These are phyloP conservation scores for Pocillopora grandis DNA, from an alignment of 92 coral and sea anemone species.

Conservation along the genomic window DNA sequence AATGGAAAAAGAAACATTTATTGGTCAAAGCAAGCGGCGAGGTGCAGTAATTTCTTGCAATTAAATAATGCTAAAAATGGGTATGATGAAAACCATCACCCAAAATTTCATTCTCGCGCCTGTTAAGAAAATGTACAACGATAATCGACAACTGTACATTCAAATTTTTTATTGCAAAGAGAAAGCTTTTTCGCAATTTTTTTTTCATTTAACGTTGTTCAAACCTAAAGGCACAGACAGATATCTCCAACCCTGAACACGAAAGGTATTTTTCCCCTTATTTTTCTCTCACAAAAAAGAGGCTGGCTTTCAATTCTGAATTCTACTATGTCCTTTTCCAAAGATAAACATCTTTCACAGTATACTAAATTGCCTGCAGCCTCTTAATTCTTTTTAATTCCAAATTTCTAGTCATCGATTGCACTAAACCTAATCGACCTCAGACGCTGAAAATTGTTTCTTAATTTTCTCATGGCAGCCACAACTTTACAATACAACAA, in stretches of 20 bases:
- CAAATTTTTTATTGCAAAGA: neutral
- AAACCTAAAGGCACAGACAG: no score
- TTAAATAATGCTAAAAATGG: neutral
- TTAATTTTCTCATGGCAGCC: neutral
- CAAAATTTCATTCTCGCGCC: neutral
- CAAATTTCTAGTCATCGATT: neutral
- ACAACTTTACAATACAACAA: neutral
- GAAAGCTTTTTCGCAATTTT: neutral
- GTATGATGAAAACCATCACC: neutral
- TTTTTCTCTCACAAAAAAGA: neutral
- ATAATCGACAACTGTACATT: neutral
- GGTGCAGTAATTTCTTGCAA: neutral
- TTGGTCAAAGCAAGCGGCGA: no score
- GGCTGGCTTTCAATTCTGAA: neutral
- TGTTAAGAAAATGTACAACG: neutral
- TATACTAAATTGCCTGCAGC: neutral
- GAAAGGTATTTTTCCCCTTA: neutral
- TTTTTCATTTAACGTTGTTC: neutral
- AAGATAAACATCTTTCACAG: neutral
- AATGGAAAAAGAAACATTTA: no score
- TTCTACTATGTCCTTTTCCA: neutral
- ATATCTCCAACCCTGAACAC: no score
- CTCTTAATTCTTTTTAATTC: neutral
- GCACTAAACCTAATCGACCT: neutral
- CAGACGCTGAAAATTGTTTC: neutral